Evolutionary conservation across 2,797 vertebrate species (phyloP), one percentile per base, ranked within the genome.

Genomic region (Loriculus beryllinus): DNA sequence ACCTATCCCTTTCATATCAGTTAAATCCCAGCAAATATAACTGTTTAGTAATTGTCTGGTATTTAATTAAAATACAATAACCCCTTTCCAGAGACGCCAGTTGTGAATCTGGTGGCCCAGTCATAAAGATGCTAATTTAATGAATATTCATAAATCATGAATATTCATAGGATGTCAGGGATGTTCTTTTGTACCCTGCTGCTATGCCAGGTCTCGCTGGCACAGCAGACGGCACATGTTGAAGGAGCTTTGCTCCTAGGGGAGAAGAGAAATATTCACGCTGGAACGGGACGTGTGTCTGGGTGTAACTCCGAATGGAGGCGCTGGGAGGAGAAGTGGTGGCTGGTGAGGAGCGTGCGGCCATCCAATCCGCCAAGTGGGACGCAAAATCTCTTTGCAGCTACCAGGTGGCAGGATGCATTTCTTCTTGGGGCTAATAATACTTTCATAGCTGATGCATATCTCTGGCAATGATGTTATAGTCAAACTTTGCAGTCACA

Each of bases 51-150:
- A 96, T 97, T 96, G 96, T 96, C 96, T 96, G 97, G 96, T 96
- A 97, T 97, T 97, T 97, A 96, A 97, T 97, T 97, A 97, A 97
- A 97, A 97, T 97, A 97, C 96, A 97, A 97, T 97, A 95, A 96
- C 84, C 88, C 63, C 88, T 96, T 97, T 97, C 96, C 97, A 96
- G 93, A 94, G 96, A 97, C 72, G 96, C 96, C 97, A 97, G 96
- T 97, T 97, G 97, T 97, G 96, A 97, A 97, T 97, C 96, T 97
- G 96, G 97, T 96, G 96, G 96, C 97, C 97, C 95, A 96, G 96
- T 96, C 97, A 97, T 97, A 97, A 96, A 97, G 96, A 97, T 96
- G 95, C 97, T 97, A 96, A 96, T 97, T 97, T 96, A 97, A 97
- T 97, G 97, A 97, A 97, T 97, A 97, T 97, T 97, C 96, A 97